Evolutionary conservation across 1,140 invertebrate genomes (phyloP).

Genomic region (Araneus ventricosus): DNA sequence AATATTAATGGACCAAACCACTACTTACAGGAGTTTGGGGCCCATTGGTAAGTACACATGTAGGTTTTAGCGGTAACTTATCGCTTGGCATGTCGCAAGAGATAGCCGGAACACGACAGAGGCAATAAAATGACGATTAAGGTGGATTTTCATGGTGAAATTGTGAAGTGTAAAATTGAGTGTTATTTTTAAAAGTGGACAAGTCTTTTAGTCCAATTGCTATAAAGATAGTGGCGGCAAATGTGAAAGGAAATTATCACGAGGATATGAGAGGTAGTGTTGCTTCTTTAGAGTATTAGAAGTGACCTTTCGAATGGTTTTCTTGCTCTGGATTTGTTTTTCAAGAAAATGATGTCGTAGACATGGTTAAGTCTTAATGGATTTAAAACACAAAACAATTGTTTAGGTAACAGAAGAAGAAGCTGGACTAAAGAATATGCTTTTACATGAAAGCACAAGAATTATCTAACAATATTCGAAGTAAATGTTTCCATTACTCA

Average conservation of each 20-base stretch:
- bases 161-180: neutral
- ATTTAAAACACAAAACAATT: no score
- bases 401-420: no score
- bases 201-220: neutral
- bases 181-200: neutral
- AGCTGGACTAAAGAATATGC: no score
- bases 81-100: neutral
- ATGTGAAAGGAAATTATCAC: neutral
- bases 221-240: neutral
- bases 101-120: neutral
- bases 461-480: no score
- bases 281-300: neutral
- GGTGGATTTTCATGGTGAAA: neutral
- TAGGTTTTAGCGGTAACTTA: neutral
- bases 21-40: neutral
- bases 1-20: conserved; percentile 4
- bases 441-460: no score
- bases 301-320: no score
- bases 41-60: conserved; percentile 16
- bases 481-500: no score
- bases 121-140: conserved; percentile 12
- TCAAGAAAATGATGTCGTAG: no score
- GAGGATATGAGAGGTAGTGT: neutral
- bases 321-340: no score
- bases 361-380: no score